phyloP scores from a whole-genome alignment of 2,113 vertebrate genomes.

The Phasianus colchicus region DNA sequence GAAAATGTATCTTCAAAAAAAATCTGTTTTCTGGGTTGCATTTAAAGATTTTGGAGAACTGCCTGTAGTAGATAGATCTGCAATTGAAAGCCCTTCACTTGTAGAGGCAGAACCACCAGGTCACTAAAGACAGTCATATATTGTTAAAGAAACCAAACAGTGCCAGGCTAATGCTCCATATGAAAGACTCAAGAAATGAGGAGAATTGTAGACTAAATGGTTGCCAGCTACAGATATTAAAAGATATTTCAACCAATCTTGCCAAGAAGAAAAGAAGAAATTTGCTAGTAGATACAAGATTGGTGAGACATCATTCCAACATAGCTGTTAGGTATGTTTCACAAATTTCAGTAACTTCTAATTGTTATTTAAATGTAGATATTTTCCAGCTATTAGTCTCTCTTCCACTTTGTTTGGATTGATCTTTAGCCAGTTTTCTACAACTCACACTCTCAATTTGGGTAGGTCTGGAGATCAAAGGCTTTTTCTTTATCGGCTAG shows the following conservation, averaged over 20 bases:
- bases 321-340: background rate
- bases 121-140: background rate
- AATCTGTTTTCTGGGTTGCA: background rate
- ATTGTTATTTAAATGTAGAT: background rate
- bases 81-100: background rate
- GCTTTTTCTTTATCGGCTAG: background rate
- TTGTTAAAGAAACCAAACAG: background rate
- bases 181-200: background rate
- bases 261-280: background rate
- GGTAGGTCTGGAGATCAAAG: constrained; percentile 27
- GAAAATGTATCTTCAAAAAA: background rate
- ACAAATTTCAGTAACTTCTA: background rate
- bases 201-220: background rate
- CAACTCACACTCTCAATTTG: background rate
- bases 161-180: background rate
- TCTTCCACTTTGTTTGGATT: background rate
- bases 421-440: constrained; percentile 23
- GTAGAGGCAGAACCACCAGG: background rate
- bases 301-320: background rate
- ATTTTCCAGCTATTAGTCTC: background rate
- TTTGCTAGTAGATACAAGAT: background rate
- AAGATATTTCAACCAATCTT: background rate
- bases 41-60: background rate
- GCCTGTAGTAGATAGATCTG: background rate
- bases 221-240: background rate